phyloP scores from a whole-genome alignment of 1,140 invertebrate species.

The Pseudomyrmex gracilis region DNA sequence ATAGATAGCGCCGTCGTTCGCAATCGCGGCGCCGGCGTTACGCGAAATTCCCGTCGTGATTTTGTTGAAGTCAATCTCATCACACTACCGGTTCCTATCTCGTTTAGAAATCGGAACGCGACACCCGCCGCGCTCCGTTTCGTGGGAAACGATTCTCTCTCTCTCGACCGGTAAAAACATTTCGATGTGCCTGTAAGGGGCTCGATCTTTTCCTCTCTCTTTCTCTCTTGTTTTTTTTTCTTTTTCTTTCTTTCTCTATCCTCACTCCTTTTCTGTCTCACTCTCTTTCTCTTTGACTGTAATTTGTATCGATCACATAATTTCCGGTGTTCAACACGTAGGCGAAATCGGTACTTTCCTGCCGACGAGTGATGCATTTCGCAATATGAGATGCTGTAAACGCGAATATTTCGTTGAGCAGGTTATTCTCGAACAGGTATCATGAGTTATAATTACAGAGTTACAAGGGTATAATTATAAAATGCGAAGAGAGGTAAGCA shows the following conservation, averaged over 20 bases:
- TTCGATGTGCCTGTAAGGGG: constrained; percentile 36
- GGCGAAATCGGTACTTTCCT: constrained; percentile 78
- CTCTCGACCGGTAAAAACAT: constrained; percentile 52
- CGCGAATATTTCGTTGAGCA: background rate
- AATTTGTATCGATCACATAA: constrained; percentile 78
- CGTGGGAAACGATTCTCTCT: constrained; percentile 55
- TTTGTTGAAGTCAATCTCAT: constrained; percentile 14
- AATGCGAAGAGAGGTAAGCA: background rate
- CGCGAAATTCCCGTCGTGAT: background rate
- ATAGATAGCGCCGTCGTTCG: background rate
- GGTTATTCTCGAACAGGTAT: background rate
- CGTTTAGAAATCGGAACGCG: background rate
- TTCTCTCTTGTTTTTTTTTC: background rate
- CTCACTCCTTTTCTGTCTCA: background rate
- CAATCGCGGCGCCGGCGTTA: background rate
- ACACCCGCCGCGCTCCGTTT: background rate
- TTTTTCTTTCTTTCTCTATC: background rate
- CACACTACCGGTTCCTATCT: constrained; percentile 56
- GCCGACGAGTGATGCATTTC: constrained; percentile 64
- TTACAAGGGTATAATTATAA: too few species aligned
- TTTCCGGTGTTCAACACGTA: constrained; percentile 72
- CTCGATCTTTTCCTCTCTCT: background rate
- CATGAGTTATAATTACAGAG: background rate
- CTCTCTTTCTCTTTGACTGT: constrained; percentile 2
- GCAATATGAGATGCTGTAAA: constrained; percentile 71